phyloP scores from a whole-genome alignment of 1,140 invertebrate genomes.

The Heliconius congener region DNA sequence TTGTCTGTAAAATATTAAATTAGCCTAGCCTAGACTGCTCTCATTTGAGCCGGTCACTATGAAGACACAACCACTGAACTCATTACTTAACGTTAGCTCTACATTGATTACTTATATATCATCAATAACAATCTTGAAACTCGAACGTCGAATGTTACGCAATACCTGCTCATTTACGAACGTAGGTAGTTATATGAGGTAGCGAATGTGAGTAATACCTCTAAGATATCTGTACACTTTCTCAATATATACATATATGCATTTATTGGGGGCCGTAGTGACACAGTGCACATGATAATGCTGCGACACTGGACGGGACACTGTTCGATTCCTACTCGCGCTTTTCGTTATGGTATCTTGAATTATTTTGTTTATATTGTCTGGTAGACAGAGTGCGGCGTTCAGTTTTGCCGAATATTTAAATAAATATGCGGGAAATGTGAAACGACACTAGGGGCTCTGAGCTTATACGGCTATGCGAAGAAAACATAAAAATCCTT shows the following conservation, averaged over 20 bases:
- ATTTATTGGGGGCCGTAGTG: too few species aligned
- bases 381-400: too few species aligned
- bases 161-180: not conserved
- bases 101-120: constrained; percentile 12
- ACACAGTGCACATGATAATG: too few species aligned
- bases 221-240: not conserved
- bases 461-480: too few species aligned
- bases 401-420: too few species aligned
- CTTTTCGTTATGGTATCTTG: too few species aligned
- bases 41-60: not conserved
- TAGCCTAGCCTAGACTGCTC: not conserved
- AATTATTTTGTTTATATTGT: too few species aligned
- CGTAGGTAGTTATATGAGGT: not conserved
- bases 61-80: constrained; percentile 10
- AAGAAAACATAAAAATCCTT: too few species aligned
- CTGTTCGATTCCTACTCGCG: too few species aligned
- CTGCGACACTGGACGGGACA: too few species aligned
- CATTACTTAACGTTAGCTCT: constrained; percentile 8
- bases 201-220: not conserved
- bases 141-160: not conserved
- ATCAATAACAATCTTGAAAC: constrained; percentile 18
- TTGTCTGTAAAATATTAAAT: not conserved
- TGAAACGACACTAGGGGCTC: too few species aligned
- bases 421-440: too few species aligned
- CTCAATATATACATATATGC: not conserved